Base-by-base conservation (phyloP, 2,888 invertebrate species). In the Cryptops parisi region DNA sequence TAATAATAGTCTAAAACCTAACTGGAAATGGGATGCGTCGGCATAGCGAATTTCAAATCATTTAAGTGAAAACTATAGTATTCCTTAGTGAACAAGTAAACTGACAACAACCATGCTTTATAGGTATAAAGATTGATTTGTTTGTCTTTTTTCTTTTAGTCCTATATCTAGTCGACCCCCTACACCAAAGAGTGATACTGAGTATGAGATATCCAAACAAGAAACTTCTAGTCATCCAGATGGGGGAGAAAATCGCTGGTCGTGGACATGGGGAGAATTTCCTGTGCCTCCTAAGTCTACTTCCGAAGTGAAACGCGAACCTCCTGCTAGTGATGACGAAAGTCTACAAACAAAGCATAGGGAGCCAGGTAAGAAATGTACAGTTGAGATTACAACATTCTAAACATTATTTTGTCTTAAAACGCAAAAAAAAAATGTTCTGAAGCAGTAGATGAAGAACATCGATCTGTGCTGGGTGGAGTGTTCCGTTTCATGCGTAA, bases 401-500 rank as follows among this genome's bases (percentile, higher is more conserved):
- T n/a, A n/a, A n/a, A n/a, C n/a, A n/a, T n/a, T n/a, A n/a, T n/a
- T n/a, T n/a, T n/a, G n/a, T n/a, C n/a, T n/a, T n/a, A n/a, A n/a
- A n/a, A n/a, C n/a, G n/a, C n/a, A n/a, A n/a, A n/a, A n/a, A n/a
- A n/a, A n/a, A n/a, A n/a, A n/a, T n/a, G n/a, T n/a, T n/a, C n/a
- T n/a, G n/a, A n/a, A 15, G 9, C 22, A 48, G 48, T 38, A 12
- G 15, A 58, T 53, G 70, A 71, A 59, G 74, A 72, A 58, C 74
- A 75, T 60, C 69, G 73, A 58, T 89, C 89, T 40, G 86, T 89
- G 77, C 76, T 91, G 58, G 83, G 86, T 66, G 85, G 84, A 62
- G 85, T 94, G 84, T 85, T 93, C 70, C 84, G 86, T 60, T 93
- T 93, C 70, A 93, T 93, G 84, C 81, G 83, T 68, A 79, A 79